Evolutionary conservation across 2,113 vertebrate species (phyloP).

Genomic region (Amblyornis subalaris): DNA sequence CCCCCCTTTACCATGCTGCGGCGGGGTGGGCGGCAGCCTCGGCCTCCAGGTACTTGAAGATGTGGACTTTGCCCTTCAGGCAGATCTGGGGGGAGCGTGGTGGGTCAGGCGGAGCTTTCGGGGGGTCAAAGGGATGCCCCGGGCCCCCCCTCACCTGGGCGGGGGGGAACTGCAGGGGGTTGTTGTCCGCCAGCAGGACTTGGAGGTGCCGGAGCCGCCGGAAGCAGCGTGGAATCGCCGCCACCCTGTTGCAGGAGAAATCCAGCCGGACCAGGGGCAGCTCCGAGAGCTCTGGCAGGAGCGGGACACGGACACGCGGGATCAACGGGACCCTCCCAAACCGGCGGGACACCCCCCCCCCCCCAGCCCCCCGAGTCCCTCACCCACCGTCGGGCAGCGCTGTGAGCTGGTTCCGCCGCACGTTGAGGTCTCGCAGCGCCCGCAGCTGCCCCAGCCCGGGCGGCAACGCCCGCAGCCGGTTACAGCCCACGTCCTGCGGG

Average conservation of each 20-base stretch:
- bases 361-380: accelerated
- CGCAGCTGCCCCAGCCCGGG: constrained; percentile 79
- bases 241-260: neutral
- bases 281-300: neutral
- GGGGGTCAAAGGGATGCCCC: accelerated
- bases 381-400: constrained; percentile 81
- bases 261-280: neutral
- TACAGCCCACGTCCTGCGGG: constrained; percentile 86
- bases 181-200: neutral
- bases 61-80: neutral
- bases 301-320: accelerated
- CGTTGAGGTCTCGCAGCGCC: constrained; percentile 83
- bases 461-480: constrained; percentile 84
- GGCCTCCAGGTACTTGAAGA: neutral
- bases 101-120: neutral
- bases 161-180: neutral
- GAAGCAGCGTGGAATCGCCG: neutral
- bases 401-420: constrained; percentile 84
- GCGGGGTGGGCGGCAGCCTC: neutral
- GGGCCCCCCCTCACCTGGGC: neutral
- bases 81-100: neutral
- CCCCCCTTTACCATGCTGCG: neutral
- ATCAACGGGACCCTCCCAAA: neutral
- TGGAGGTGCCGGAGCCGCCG: neutral
- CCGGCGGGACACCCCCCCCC: accelerated